Evolutionary conservation across 2,113 vertebrate species (phyloP).

Genomic region (Hyaena hyaena): DNA sequence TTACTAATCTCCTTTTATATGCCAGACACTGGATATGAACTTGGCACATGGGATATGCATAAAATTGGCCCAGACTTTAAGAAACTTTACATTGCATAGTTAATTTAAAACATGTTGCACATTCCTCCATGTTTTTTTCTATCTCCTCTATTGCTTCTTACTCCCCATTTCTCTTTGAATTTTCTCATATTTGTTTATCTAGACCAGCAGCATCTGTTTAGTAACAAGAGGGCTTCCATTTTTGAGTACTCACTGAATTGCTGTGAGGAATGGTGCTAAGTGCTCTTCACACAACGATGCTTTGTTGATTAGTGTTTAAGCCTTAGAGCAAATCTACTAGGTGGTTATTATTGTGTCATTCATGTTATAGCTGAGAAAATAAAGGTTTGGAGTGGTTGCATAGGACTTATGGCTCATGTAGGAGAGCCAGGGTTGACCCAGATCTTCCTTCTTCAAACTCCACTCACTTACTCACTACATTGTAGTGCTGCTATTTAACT

Average conservation of each 20-base stretch:
- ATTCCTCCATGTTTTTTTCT: background rate
- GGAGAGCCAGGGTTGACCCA: background rate
- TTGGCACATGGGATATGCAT: conserved; percentile 34
- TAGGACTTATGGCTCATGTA: background rate
- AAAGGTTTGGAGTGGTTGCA: background rate
- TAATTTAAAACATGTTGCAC: conserved; percentile 66
- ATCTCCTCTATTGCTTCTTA: background rate
- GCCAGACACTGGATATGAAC: conserved; percentile 46
- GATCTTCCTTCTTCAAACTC: background rate
- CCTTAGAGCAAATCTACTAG: background rate
- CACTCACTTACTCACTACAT: background rate
- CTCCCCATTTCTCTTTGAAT: background rate
- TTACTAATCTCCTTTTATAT: conserved; percentile 68
- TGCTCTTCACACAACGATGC: background rate
- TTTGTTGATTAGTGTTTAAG: background rate
- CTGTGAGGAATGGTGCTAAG: background rate
- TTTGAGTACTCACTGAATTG: background rate
- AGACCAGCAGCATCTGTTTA: background rate
- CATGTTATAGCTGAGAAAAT: conserved; percentile 14
- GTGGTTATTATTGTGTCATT: background rate
- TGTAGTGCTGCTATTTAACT: background rate
- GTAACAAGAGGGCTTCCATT: background rate
- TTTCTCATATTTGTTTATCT: conserved; percentile 26
- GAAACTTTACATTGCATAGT: conserved; percentile 64
- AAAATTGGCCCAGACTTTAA: conserved; percentile 62